These are phyloP conservation scores for Adineta ricciae DNA, from an alignment of 2,888 invertebrate genomes.

Conservation along the genomic window DNA sequence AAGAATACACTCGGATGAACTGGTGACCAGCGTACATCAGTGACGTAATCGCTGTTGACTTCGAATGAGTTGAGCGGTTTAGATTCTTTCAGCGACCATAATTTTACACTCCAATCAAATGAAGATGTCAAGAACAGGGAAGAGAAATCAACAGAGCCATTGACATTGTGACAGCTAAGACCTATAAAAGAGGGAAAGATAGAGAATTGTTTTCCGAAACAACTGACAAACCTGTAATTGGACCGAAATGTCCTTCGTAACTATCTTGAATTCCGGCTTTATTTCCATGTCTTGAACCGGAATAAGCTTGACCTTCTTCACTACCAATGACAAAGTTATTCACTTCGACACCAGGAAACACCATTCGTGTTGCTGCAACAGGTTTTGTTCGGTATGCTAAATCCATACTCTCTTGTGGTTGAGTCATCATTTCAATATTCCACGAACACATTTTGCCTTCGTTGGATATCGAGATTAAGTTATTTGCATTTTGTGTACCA, in stretches of 20 bases:
- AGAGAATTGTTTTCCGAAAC: too few relatives aligned
- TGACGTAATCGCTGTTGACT: conserved; percentile 90
- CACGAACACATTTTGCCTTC: conserved; percentile 96
- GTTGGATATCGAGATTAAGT: conserved; percentile 88
- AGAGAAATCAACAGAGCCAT: conserved; percentile 69
- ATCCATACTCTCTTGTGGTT: conserved; percentile 86
- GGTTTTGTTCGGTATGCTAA: conserved; percentile 75
- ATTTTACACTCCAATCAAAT: conserved; percentile 94
- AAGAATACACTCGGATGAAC: conserved; percentile 93
- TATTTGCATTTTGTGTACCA: conserved; percentile 98
- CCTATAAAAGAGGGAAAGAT: conserved; percentile 42
- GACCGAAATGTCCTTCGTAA: conserved; percentile 83
- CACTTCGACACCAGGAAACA: conserved; percentile 73
- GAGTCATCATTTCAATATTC: conserved; percentile 94
- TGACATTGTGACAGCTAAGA: conserved; percentile 69
- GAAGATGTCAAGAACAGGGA: conserved; percentile 89
- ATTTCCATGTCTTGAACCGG: conserved; percentile 67
- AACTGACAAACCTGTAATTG: conserved; percentile 65
- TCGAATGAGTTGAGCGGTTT: conserved; percentile 92
- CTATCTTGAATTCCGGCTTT: conserved; percentile 81
- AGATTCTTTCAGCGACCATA: conserved; percentile 81
- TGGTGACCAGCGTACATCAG: conserved; percentile 96
- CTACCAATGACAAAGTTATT: conserved; percentile 93
- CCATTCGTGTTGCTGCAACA: conserved; percentile 66
- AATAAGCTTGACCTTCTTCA: conserved; percentile 88